These are phyloP conservation scores for Maccullochella peelii DNA, from an alignment of 2,113 vertebrate genomes.

Conservation along the genomic window DNA sequence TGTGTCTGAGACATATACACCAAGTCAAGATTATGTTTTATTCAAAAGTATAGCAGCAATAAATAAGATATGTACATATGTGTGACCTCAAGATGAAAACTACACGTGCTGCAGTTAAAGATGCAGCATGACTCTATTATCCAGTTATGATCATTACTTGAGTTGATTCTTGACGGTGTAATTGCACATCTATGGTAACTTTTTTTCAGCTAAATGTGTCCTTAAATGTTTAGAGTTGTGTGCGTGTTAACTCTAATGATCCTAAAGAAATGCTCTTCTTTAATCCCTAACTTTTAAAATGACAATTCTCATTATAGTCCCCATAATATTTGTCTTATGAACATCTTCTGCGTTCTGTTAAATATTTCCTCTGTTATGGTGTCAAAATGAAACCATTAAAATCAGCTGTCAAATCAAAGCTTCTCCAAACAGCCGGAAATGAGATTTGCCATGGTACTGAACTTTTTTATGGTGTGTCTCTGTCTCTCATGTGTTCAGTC, in stretches of 20 bases:
- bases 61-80: too few species aligned
- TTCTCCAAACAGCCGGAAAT: conserved; percentile 11
- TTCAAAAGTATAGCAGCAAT: background rate
- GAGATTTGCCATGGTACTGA: background rate
- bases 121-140: too few species aligned
- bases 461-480: background rate
- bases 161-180: background rate
- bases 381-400: background rate
- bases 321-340: background rate
- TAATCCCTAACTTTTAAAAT: background rate
- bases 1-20: background rate
- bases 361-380: background rate
- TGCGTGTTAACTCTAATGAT: background rate
- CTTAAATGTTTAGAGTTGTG: background rate
- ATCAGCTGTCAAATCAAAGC: background rate
- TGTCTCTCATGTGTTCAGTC: background rate
- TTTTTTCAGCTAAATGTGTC: background rate
- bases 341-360: background rate
- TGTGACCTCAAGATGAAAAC: background rate
- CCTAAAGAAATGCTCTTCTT: background rate
- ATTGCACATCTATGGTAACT: too few species aligned
- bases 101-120: background rate
- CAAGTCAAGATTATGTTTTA: background rate
- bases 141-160: background rate
- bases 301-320: background rate